phyloP scores from a whole-genome alignment of 1,140 invertebrate genomes.

The Brachionus sp. region DNA sequence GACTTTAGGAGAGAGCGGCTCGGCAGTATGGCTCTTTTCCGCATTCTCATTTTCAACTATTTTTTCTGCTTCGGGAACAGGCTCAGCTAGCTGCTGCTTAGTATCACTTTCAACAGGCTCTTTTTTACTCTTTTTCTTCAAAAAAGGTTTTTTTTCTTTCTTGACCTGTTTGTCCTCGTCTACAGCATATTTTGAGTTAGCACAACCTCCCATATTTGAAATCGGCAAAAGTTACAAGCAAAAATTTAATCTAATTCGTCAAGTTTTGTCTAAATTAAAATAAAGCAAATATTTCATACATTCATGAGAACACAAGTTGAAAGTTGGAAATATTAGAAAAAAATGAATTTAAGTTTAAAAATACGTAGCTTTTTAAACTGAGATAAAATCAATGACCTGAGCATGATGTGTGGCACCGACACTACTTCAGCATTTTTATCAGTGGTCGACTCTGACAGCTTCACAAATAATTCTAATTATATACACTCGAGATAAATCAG shows the following conservation, averaged over 20 bases:
- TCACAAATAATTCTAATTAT: background rate
- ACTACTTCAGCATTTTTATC: background rate
- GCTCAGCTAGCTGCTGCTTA: background rate
- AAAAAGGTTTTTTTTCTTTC: constrained; percentile 40
- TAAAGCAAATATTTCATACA: background rate
- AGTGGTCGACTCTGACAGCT: background rate
- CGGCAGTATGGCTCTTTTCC: background rate
- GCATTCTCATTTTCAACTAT: background rate
- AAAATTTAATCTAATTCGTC: no score
- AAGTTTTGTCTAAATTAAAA: background rate
- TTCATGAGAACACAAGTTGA: background rate
- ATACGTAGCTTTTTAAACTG: background rate
- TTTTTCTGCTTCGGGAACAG: background rate
- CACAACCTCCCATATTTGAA: constrained; percentile 45
- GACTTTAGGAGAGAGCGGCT: background rate
- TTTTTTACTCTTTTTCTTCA: constrained; percentile 19
- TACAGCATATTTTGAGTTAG: constrained; percentile 43
- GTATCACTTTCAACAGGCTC: background rate
- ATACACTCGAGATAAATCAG: background rate
- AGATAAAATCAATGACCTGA: background rate
- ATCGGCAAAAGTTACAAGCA: background rate
- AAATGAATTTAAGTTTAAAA: background rate
- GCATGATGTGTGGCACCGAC: background rate
- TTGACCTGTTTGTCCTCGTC: constrained; percentile 41
- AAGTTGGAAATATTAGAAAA: background rate